These are phyloP conservation scores for Thereva nobilitata DNA, from an alignment of 2,888 invertebrate genomes.

Conservation along the genomic window DNA sequence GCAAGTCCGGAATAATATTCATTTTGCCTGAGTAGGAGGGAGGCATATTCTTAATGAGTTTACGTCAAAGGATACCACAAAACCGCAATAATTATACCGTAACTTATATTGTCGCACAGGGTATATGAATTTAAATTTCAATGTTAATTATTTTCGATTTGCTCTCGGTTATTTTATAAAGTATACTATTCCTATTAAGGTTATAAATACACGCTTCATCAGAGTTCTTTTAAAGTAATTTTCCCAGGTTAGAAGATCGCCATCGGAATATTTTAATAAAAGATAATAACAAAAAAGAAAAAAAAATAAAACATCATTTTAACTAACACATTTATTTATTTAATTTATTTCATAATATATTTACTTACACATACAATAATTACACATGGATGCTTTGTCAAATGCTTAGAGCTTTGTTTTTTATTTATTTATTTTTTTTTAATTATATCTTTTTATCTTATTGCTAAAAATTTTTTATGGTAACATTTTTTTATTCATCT, in stretches of 20 bases:
- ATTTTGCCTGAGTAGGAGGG: too few relatives aligned
- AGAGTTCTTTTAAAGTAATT: too few relatives aligned
- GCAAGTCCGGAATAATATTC: too few relatives aligned
- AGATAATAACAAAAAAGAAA: neutral
- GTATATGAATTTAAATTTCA: neutral
- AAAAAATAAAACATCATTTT: neutral
- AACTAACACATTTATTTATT: neutral
- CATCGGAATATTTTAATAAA: neutral
- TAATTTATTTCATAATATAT: too few relatives aligned
- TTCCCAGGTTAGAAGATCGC: neutral
- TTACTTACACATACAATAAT: slow-evolving; percentile 14
- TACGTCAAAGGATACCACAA: too few relatives aligned
- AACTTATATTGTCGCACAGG: neutral
- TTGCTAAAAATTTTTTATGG: slow-evolving; percentile 29
- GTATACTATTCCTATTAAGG: too few relatives aligned
- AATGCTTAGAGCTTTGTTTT: slow-evolving; percentile 18
- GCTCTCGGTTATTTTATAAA: too few relatives aligned
- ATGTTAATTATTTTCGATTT: too few relatives aligned
- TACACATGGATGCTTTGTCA: slow-evolving; percentile 6
- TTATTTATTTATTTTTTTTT: too few relatives aligned
- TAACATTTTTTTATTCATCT: slow-evolving; percentile 21
- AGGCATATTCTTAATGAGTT: too few relatives aligned
- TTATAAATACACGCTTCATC: too few relatives aligned
- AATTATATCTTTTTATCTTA: slow-evolving; percentile 2
- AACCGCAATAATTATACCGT: too few relatives aligned